Percentiles rank a stretch among this genome's conserved stretches.
Evolutionary conservation across 2,888 invertebrate genomes (phyloP).

Genomic region (Philonicus albiceps): DNA sequence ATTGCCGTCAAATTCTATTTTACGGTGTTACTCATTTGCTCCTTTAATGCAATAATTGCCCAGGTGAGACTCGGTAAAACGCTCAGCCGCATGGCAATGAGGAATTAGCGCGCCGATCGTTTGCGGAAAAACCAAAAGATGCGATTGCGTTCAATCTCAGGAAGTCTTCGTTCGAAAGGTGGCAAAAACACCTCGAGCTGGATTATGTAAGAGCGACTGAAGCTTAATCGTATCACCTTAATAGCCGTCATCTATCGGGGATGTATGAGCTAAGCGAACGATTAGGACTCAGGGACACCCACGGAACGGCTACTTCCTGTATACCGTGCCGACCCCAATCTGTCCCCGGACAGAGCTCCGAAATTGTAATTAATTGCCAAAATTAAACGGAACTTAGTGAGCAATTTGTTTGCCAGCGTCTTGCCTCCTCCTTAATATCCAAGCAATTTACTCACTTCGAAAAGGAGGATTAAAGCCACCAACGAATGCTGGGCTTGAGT

Average conservation of each 20-base stretch:
- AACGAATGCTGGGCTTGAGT: background rate
- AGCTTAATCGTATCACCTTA: background rate
- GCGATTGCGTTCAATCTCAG: background rate
- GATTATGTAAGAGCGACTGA: background rate
- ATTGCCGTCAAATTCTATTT: background rate
- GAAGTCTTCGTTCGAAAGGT: background rate
- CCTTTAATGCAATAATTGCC: background rate
- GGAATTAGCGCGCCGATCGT: background rate
- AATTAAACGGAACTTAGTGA: slow-evolving; percentile 41
- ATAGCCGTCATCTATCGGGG: background rate
- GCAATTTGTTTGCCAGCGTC: slow-evolving; percentile 15
- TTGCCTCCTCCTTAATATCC: slow-evolving; percentile 16
- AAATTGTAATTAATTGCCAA: slow-evolving; percentile 30
- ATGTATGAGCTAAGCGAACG: background rate
- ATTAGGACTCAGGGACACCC: background rate
- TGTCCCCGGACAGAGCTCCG: background rate
- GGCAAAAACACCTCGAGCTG: background rate
- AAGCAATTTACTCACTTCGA: slow-evolving; percentile 30
- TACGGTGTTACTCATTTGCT: background rate
- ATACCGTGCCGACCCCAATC: background rate
- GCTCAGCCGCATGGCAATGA: background rate
- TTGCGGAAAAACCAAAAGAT: background rate
- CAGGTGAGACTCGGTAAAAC: background rate
- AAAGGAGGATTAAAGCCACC: slow-evolving; percentile 38
- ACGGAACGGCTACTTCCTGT: background rate